Percentiles rank a stretch among this genome's conserved stretches.
These are phyloP conservation scores for Archivesica marissinica DNA, from an alignment of 1,140 invertebrate species.

Conservation along the genomic window DNA sequence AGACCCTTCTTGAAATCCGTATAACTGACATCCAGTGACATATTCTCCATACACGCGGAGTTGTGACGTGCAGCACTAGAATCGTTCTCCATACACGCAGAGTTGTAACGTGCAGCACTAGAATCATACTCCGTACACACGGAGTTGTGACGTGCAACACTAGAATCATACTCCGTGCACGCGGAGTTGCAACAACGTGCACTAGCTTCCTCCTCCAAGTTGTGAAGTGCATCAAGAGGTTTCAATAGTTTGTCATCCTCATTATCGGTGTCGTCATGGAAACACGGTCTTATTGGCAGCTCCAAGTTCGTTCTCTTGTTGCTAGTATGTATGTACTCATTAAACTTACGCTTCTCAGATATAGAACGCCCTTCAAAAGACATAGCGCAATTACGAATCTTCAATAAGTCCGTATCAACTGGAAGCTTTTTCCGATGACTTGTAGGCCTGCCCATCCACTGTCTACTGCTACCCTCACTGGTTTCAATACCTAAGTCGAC, in stretches of 20 bases:
- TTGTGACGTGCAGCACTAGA: too few relatives aligned
- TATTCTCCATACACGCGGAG: too few relatives aligned
- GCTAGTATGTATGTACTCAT: neutral
- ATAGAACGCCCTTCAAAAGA: neutral
- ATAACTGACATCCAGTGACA: too few relatives aligned
- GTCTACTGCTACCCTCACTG: neutral
- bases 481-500: constrained; percentile 1
- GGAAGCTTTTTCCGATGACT: neutral
- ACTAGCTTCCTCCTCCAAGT: too few relatives aligned
- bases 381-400: neutral
- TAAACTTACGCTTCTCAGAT: neutral
- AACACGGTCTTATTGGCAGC: constrained; percentile 5
- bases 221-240: too few relatives aligned
- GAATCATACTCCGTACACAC: too few relatives aligned
- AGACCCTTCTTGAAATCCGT: too few relatives aligned
- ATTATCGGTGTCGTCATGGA: constrained; percentile 10
- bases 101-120: too few relatives aligned
- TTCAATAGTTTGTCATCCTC: neutral
- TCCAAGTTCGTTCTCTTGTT: neutral
- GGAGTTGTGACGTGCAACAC: too few relatives aligned
- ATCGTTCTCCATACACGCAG: too few relatives aligned
- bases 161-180: too few relatives aligned
- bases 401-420: neutral
- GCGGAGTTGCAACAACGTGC: too few relatives aligned
- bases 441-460: neutral